Evolutionary conservation across 1,140 invertebrate genomes (phyloP).

Genomic region (Drosophila truncata): DNA sequence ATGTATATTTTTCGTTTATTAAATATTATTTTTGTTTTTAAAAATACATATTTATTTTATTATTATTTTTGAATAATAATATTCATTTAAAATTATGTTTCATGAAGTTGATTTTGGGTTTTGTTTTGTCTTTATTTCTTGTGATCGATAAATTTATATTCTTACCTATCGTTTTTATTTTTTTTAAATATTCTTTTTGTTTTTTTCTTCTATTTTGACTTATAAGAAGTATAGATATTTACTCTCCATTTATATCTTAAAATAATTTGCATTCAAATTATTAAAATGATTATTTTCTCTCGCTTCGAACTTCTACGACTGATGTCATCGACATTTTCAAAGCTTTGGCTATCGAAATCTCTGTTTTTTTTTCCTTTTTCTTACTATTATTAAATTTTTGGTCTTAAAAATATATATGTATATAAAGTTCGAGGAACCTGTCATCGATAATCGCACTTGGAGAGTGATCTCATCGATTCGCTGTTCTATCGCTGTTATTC

Average conservation of each 20-base stretch:
- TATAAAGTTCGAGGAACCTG: conserved; percentile 4
- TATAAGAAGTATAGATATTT: not conserved
- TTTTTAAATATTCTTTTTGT: not conserved
- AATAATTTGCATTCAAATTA: not conserved
- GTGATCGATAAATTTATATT: not conserved
- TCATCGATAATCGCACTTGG: conserved; percentile 32
- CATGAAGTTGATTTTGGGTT: not conserved
- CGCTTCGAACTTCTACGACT: not conserved
- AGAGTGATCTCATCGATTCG: conserved; percentile 50
- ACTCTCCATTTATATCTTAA: not conserved
- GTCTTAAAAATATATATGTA: not conserved
- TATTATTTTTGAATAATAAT: not conserved
- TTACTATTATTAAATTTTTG: not conserved
- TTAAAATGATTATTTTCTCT: too few relatives aligned
- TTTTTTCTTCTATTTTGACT: not conserved
- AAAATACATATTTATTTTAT: not conserved
- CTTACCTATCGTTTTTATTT: not conserved
- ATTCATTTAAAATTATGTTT: not conserved
- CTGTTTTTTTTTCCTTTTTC: not conserved
- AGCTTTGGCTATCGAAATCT: not conserved
- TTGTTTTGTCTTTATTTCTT: not conserved
- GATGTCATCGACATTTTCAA: not conserved
- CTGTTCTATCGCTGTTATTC: conserved; percentile 17
- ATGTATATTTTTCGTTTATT: not conserved
- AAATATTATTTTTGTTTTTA: not conserved